Conservation (phyloP, 2,797 vertebrate species). For the Sylvilagus floridanus region DNA sequence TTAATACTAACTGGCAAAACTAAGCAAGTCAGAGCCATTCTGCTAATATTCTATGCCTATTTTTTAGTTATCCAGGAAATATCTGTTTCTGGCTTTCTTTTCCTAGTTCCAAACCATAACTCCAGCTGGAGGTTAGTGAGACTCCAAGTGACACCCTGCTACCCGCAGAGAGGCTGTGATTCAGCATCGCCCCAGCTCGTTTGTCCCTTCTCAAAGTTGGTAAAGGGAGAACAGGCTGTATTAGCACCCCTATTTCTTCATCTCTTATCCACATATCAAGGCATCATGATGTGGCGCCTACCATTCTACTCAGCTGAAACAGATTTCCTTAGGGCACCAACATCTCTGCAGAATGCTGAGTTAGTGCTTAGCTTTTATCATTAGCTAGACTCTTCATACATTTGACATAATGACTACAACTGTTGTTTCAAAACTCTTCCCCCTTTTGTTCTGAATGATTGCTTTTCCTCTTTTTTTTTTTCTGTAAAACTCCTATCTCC, state of each 20-base stretch:
- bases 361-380: background rate
- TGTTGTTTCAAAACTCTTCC: background rate
- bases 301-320: background rate
- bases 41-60: background rate
- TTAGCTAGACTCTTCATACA: background rate
- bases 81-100: background rate
- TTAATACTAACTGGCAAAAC: conserved; percentile 62
- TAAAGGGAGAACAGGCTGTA: background rate
- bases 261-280: background rate
- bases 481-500: background rate
- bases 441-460: background rate
- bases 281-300: background rate
- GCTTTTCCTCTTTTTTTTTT: background rate
- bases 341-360: background rate
- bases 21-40: conserved; percentile 36
- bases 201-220: background rate
- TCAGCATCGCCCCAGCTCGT: background rate
- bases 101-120: background rate
- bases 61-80: conserved; percentile 24
- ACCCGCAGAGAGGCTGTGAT: fast-evolving
- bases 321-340: background rate
- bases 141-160: background rate
- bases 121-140: background rate
- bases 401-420: background rate
- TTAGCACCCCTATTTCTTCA: background rate